Conservation (phyloP, 1,140 invertebrate species). For the Drosophila ohnishii region DNA sequence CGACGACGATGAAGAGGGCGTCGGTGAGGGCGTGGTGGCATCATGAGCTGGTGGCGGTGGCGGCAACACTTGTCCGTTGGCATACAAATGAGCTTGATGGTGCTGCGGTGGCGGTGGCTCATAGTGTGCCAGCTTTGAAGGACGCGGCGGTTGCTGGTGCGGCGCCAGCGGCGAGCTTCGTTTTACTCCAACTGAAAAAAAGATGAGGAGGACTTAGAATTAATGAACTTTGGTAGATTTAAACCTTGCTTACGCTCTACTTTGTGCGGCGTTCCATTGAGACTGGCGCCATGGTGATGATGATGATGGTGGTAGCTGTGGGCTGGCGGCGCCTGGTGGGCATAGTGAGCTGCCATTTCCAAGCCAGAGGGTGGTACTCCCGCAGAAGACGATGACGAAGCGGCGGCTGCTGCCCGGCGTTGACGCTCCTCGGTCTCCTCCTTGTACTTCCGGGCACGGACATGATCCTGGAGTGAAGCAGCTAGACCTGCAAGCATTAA, state of each 20-base stretch:
- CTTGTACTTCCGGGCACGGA: slow-evolving; percentile 87
- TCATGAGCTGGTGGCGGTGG: slow-evolving; percentile 64
- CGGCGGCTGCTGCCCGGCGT: slow-evolving; percentile 62
- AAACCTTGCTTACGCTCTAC: slow-evolving; percentile 66
- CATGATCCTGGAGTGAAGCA: slow-evolving; percentile 91
- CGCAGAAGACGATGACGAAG: slow-evolving; percentile 29
- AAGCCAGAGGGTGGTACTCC: slow-evolving; percentile 17
- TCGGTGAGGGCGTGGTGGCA: slow-evolving; percentile 64
- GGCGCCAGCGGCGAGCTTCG: slow-evolving; percentile 73
- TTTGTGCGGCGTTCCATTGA: slow-evolving; percentile 68
- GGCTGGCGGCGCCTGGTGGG: slow-evolving; percentile 63
- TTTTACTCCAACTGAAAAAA: slow-evolving; percentile 69
- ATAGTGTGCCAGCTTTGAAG: slow-evolving; percentile 76
- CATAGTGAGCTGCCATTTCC: slow-evolving; percentile 53
- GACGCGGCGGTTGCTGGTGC: slow-evolving; percentile 74
- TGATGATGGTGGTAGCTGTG: slow-evolving; percentile 60
- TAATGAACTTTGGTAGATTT: too few species aligned
- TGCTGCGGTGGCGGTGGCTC: slow-evolving; percentile 58
- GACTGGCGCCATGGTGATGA: slow-evolving; percentile 32
- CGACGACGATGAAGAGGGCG: slow-evolving; percentile 62
- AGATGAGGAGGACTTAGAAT: background rate
- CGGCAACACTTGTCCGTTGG: slow-evolving; percentile 55
- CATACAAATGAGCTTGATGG: slow-evolving; percentile 39
- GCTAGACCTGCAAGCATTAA: slow-evolving; percentile 86
- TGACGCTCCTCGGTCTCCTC: slow-evolving; percentile 84